phyloP scores from a whole-genome alignment of 2,888 invertebrate genomes.

The Macrostomum cliftonense region DNA sequence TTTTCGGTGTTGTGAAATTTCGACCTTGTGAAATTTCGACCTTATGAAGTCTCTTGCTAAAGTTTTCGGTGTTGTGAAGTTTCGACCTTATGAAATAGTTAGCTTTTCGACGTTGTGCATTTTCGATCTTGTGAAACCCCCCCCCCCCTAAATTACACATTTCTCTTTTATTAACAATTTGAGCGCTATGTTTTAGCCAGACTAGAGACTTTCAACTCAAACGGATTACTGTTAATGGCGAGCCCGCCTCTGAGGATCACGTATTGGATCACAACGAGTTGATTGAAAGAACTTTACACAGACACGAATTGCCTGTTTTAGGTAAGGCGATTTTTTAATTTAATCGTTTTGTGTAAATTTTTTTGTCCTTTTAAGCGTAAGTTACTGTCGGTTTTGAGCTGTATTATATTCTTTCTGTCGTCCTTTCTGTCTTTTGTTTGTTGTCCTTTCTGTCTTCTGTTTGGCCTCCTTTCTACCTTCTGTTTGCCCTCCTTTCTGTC shows the following conservation, averaged over 20 bases:
- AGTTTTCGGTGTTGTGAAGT: too few relatives aligned
- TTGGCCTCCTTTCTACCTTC: neutral
- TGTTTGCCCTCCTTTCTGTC: neutral
- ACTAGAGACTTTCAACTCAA: too few relatives aligned
- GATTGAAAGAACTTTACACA: conserved; percentile 1
- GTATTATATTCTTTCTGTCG: neutral
- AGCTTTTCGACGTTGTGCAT: too few relatives aligned
- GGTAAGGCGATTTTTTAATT: conserved; percentile 1
- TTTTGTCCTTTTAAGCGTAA: neutral
- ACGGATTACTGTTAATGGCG: too few relatives aligned
- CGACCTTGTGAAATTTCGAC: too few relatives aligned
- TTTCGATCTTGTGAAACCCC: too few relatives aligned
- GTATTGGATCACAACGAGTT: conserved; percentile 3
- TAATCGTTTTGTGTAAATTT: neutral
- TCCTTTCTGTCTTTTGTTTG: neutral
- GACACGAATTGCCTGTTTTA: conserved; percentile 6
- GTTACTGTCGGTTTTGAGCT: neutral
- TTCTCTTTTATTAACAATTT: too few relatives aligned
- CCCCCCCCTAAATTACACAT: too few relatives aligned
- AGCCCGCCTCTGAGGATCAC: neutral
- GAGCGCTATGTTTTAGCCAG: too few relatives aligned
- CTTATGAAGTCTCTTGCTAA: too few relatives aligned
- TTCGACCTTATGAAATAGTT: too few relatives aligned
- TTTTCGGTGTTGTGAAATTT: too few relatives aligned
- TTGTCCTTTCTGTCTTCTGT: neutral